Base-by-base conservation (phyloP, 2,797 vertebrate species). In the Liasis olivaceus region DNA sequence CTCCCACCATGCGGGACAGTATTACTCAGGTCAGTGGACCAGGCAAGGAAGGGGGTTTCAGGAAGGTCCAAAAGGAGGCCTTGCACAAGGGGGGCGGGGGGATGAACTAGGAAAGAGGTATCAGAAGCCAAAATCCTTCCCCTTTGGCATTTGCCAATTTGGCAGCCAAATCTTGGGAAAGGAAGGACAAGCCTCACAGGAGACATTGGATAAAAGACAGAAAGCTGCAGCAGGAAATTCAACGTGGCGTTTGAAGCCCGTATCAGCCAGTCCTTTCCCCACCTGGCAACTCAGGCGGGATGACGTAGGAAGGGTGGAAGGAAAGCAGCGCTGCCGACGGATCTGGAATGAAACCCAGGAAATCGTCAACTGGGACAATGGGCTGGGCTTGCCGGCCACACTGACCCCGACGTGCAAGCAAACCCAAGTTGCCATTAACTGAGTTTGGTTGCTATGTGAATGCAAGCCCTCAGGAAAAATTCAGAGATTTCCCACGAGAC, bases 1-100 rank as follows among this genome's bases (percentile, higher is more conserved):
- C 99, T 4, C 99, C 99, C 91, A 99, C 98, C 91, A 97, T 99
- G 96, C 98, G 98, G 85, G 99, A 99, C 97, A 99, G 98, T 97
- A 99, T 99, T 95, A 98, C 99, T 24, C 99, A 99, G 98, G 99
- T 99, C 89, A 98, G 98, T 85, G 56, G 2, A 3, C 4, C 3
- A 4, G 11, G n/a, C 13, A 15, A 13, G 22, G 47, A 56, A 54
- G 81, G 26, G 47, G 9, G 11, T 20, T 13, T 26, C 9, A 12
- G 36, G 22, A 15, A 26, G 8, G 24, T 85, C 22, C 1, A 2
- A 54, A 66, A 31, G 28, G 28, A 31, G 64, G 28, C 28, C 28
- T 66, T n/a, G 64, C 28, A 13, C n/a, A 5, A 69, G 66, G 66
- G 14, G 31, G 60, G 66, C n/a, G 14, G 31, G 60, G 1, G 6